These are phyloP conservation scores for Myotis myotis DNA, from an alignment of 2,797 vertebrate genomes.

Conservation along the genomic window DNA sequence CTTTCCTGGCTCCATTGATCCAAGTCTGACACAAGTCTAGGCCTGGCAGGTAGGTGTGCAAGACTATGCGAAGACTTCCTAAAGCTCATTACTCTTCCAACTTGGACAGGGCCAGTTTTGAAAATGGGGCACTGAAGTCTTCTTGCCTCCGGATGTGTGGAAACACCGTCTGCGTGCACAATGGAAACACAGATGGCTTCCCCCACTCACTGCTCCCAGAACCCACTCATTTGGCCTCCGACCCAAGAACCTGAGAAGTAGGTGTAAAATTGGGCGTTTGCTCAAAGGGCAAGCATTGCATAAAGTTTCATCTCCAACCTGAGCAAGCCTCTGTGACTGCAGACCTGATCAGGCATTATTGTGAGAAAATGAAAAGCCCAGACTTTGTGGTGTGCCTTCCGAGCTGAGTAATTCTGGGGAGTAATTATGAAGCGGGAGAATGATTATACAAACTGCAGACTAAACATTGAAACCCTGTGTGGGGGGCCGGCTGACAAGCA, in stretches of 20 bases:
- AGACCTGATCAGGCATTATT: slow-evolving; percentile 55
- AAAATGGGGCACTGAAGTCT: background rate
- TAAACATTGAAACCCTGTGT: slow-evolving; percentile 84
- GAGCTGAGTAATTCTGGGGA: slow-evolving; percentile 70
- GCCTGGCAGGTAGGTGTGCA: background rate
- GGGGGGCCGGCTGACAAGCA: slow-evolving; percentile 81
- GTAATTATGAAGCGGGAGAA: slow-evolving; percentile 78
- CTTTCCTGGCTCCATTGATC: background rate
- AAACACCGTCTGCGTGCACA: background rate
- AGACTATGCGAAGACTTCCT: background rate
- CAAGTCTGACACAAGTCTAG: background rate
- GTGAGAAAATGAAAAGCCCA: slow-evolving; percentile 66
- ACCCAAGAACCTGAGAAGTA: background rate
- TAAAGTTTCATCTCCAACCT: background rate
- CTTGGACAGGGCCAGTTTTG: background rate
- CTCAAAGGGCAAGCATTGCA: background rate
- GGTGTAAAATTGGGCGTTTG: background rate
- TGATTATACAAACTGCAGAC: slow-evolving; percentile 85
- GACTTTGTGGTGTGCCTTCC: slow-evolving; percentile 64
- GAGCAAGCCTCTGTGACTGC: slow-evolving; percentile 11
- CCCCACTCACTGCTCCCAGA: background rate
- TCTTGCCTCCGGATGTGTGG: background rate
- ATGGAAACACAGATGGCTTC: background rate
- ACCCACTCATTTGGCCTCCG: background rate
- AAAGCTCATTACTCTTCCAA: background rate